Evolutionary conservation across 1,140 invertebrate genomes (phyloP).

Genomic region (Panagrolaimus sp.): DNA sequence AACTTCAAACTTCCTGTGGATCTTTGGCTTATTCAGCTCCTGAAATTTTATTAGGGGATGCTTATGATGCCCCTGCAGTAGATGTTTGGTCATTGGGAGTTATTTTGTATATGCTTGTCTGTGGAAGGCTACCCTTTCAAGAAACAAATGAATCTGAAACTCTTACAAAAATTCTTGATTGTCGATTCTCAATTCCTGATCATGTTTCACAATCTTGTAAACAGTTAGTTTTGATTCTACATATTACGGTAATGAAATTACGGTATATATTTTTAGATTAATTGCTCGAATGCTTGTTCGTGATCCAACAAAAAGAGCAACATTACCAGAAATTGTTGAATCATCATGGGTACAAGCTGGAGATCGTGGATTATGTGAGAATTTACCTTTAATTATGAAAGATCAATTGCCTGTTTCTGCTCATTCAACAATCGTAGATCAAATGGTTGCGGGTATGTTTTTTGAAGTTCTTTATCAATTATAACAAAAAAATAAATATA

Average conservation of each 20-base stretch:
- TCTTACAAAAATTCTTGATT: conserved; percentile 98
- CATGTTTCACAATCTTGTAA: conserved; percentile 81
- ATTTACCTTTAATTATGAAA: conserved; percentile 73
- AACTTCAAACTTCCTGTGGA: conserved; percentile 96
- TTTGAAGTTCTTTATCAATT: too few species aligned
- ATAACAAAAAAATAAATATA: too few species aligned
- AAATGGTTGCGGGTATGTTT: conserved; percentile 79
- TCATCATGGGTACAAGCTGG: conserved; percentile 72
- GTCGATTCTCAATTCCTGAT: conserved; percentile 86
- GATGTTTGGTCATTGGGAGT: conserved; percentile 98
- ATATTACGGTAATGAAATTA: conserved; percentile 24
- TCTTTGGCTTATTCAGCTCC: conserved; percentile 97
- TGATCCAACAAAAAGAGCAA: conserved; percentile 81
- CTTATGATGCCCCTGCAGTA: conserved; percentile 64
- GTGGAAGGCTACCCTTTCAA: conserved; percentile 91
- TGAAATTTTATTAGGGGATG: conserved; percentile 88
- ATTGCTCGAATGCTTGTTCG: conserved; percentile 85
- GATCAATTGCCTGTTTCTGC: conserved; percentile 84
- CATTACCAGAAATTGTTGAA: conserved; percentile 78
- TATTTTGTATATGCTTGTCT: conserved; percentile 95
- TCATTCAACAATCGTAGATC: conserved; percentile 82
- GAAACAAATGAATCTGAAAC: conserved; percentile 99
- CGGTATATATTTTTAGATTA: conserved; percentile 65
- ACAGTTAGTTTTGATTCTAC: conserved; percentile 65
- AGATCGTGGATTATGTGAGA: conserved; percentile 65